A percentile compares a stretch with the other conserved stretches of the same genome.
These are phyloP conservation scores for Ligdia adustata DNA, from an alignment of 2,888 invertebrate genomes.

Conservation along the genomic window DNA sequence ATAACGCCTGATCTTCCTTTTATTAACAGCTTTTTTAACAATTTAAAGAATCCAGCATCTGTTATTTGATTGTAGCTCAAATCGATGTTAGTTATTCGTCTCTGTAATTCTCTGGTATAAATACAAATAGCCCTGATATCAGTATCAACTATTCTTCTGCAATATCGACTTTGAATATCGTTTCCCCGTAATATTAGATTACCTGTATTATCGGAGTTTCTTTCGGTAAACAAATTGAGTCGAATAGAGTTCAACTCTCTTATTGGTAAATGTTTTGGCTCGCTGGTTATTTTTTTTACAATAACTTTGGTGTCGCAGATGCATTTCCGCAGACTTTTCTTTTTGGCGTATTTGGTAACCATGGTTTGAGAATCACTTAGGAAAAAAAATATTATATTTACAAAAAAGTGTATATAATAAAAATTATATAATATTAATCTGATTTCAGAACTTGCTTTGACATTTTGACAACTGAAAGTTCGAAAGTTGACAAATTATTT, in stretches of 20 bases:
- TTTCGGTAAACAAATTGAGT: constrained; percentile 71
- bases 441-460: no score
- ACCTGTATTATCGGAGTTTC: constrained; percentile 81
- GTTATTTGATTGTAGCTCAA: constrained; percentile 84
- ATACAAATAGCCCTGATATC: constrained; percentile 78
- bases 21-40: constrained; percentile 68
- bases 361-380: no score
- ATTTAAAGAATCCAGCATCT: constrained; percentile 71
- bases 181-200: constrained; percentile 79
- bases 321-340: constrained; percentile 50
- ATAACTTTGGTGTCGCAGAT: constrained; percentile 56
- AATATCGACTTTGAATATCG: constrained; percentile 71
- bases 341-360: constrained; percentile 1
- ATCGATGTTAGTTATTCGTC: constrained; percentile 76
- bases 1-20: constrained; percentile 73
- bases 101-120: constrained; percentile 69
- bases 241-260: constrained; percentile 60
- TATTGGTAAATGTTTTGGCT: constrained; percentile 39
- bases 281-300: constrained; percentile 55
- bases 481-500: no score
- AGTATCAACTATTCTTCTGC: constrained; percentile 67
- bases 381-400: no score
- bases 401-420: no score
- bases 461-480: no score
- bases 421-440: no score